Conservation (phyloP, 2,888 invertebrate species). For the Agrochola litura region DNA sequence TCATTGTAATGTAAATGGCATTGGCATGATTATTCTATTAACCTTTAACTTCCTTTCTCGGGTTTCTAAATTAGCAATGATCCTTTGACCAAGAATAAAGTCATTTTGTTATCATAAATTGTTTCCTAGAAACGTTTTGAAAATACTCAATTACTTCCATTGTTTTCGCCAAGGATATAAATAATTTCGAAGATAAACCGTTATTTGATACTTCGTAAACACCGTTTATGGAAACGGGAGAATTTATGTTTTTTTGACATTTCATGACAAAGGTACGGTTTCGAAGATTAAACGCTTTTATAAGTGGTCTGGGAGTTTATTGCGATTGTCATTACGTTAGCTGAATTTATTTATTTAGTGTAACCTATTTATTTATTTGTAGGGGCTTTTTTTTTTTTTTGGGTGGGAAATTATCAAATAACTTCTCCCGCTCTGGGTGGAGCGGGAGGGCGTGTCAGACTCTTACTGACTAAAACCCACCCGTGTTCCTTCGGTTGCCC, state of each 20-base stretch:
- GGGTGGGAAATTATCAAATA: too few species aligned
- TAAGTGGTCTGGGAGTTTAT: slow-evolving; percentile 1
- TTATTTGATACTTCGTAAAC: slow-evolving; percentile 49
- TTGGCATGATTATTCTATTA: background rate
- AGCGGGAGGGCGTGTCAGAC: too few species aligned
- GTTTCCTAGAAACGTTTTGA: slow-evolving; percentile 13
- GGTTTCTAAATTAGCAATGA: background rate
- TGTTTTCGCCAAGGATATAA: slow-evolving; percentile 30
- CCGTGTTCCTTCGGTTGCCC: too few species aligned
- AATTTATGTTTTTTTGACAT: slow-evolving; percentile 27
- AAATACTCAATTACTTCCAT: slow-evolving; percentile 28
- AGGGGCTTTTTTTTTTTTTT: too few species aligned
- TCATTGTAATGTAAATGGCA: background rate
- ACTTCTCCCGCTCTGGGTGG: too few species aligned
- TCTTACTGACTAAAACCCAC: too few species aligned
- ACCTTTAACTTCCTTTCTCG: background rate
- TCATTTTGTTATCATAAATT: slow-evolving; percentile 2
- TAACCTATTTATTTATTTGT: background rate
- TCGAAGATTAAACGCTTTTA: slow-evolving; percentile 10
- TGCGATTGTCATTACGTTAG: background rate
- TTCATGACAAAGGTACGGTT: slow-evolving; percentile 25
- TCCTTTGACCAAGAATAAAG: background rate
- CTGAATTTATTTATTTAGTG: background rate
- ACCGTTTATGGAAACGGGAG: slow-evolving; percentile 18
- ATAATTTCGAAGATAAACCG: slow-evolving; percentile 39